Base-by-base conservation (phyloP, 2,888 invertebrate species). In the Prenolepis imparis region DNA sequence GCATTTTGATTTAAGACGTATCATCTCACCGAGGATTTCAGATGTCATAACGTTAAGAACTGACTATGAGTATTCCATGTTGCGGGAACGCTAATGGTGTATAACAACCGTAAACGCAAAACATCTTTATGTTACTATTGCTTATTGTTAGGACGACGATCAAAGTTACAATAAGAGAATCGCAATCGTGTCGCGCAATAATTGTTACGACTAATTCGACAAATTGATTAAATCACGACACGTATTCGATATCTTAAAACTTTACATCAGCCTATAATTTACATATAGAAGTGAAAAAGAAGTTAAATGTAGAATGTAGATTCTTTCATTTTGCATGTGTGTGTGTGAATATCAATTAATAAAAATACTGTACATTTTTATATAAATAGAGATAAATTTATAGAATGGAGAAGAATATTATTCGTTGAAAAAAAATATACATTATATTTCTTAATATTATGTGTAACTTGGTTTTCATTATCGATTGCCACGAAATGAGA, bases 1-100 rank as follows among this genome's bases (percentile, higher is more conserved):
- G 77, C 77, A 86, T 57, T 84, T 84, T 90, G 89, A 90, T 90
- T 90, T 90, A 90, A 84, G 86, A 80, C 66, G 84, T 87, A 80
- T 88, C 85, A 68, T 88, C 72, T 70, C 75, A 84, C 63, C 66
- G 68, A 59, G 74, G 63, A 67, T 88, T 87, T 87, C 84, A 86
- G 86, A 84, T 78, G 72, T 87, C 89, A 87, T 87, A 89, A 84
- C 59, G 72, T 52, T 83, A 81, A 87, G 86, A 81, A 78, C 78
- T 32, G 55, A 32, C 39, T 55, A 52, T 15, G 68, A 57, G 41
- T 32, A 21, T 70, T 57, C 55, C 28, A 28, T 48, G 39, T 39
- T 48, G 41, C 21, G 32, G 32, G 18, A 70, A 18, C 11, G 32
- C 41, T 78, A 57, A 78, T 78, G 41, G 28, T 41, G 15, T 28